Base-by-base conservation (phyloP, 2,113 vertebrate genomes). In the Hippopotamus amphibius region DNA sequence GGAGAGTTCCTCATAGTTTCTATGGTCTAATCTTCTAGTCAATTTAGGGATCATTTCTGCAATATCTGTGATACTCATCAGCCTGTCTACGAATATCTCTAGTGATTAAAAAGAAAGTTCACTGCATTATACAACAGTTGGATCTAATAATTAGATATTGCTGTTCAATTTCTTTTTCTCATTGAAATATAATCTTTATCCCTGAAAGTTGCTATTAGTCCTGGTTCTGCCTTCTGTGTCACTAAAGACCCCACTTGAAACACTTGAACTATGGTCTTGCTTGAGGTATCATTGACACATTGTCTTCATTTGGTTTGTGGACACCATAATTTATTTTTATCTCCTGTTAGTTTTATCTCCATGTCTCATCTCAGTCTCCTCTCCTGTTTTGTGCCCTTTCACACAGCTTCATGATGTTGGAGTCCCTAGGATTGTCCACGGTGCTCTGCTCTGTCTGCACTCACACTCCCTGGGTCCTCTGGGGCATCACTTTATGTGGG, bases 61-160 rank as follows among this genome's bases (percentile, higher is more conserved):
- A 85, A 30, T 85, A 86, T 66, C 46, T 77, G 33, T 71, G 66
- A 37, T 90, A 79, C 43, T 94, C 43, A 94, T 80, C 30, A 92
- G 24, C 33, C 48, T 74, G 69, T 61, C 17, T 84, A n/a, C 48
- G 48, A 94, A 84, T 90, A 82, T 33, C 16, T 72, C 61, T 87
- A 68, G 57, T 93, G 48, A 86, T 61, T 86, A 71, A 94, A 92
- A 90, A 55, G 30, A 63, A 93, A 85, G 15, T 59, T 97, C 46
- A 74, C 7, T 84, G 3, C 13, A 11, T 50, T 69, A 66, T 83
- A 48, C 80, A 61, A 53, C 48, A 84, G 8, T 43, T 84, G 14
- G 13, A n/a, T 96, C 50, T 76, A 69, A 65, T 77, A 88, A 53
- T 84, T 87, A 81, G 48, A 81, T 6, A 66, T 96, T 55, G 33